A percentile compares a stretch with the other conserved stretches of the same genome.
These are phyloP conservation scores for Nephrotoma guestfalica DNA, from an alignment of 2,888 invertebrate genomes.

Conservation along the genomic window DNA sequence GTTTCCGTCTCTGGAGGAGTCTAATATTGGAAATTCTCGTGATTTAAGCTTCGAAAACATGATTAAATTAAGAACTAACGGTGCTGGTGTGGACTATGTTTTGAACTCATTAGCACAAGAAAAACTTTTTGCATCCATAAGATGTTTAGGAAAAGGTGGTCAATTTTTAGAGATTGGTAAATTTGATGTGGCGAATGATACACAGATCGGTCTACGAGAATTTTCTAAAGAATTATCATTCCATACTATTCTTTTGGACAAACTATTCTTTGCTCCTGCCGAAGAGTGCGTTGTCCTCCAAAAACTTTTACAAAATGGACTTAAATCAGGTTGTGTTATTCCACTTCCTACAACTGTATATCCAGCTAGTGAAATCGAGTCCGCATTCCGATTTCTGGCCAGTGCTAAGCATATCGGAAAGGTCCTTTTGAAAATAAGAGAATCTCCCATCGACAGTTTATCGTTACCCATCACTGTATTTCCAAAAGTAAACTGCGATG, in stretches of 20 bases:
- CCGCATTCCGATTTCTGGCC: constrained; percentile 51
- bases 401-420: constrained; percentile 73
- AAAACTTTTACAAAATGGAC: constrained; percentile 44
- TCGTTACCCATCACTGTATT: constrained; percentile 23
- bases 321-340: constrained; percentile 47
- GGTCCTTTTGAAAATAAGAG: constrained; percentile 32
- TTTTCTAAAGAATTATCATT: constrained; percentile 60
- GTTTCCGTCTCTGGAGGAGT: constrained; percentile 35
- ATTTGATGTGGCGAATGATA: constrained; percentile 59
- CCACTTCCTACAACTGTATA: constrained; percentile 55
- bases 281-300: constrained; percentile 28
- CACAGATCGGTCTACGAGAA: constrained; percentile 41
- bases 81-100: constrained; percentile 80
- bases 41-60: constrained; percentile 77
- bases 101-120: constrained; percentile 87
- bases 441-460: constrained; percentile 15
- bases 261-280: constrained; percentile 36
- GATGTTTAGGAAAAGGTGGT: constrained; percentile 45
- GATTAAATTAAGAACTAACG: constrained; percentile 63
- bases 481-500: constrained; percentile 24
- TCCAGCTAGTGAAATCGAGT: constrained; percentile 46
- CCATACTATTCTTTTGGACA: constrained; percentile 64
- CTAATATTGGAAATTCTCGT: constrained; percentile 73
- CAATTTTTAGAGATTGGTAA: constrained; percentile 78
- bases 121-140: constrained; percentile 58